Base-by-base conservation (phyloP, 2,888 invertebrate species). In the Phymatocera aterrima region DNA sequence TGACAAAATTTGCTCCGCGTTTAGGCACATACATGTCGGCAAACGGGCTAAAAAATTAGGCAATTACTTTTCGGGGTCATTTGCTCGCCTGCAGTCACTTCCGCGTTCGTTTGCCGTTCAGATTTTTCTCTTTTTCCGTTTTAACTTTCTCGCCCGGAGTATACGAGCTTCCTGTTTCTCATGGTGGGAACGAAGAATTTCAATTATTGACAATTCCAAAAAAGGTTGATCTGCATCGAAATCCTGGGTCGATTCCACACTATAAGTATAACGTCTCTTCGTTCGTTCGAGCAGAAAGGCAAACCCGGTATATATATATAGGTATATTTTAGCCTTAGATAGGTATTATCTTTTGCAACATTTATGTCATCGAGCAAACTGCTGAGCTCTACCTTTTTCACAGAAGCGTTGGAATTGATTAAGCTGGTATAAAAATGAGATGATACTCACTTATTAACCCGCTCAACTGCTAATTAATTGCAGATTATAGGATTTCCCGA, bases 391-490 rank as follows among this genome's bases (percentile, higher is more conserved):
- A 37, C 18, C 43, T 46, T 68, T n/a, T 24, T 18, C 68, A 15
- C 24, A 21, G 40, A 68, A n/a, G 43, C 43, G 24, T 68, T 43
- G 43, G 43, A 68, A 68, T 12, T n/a, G n/a, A n/a, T n/a, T 68
- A 68, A 68, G 68, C 68, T 24, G 21, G 68, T 68, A 68, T 68
- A 43, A 68, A 68, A 68, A 12, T 68, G 21, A 46, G 43, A 68
- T 68, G 43, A 43, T 43, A 24, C 43, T 68, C 43, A 68, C 24
- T 24, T 46, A 15, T n/a, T n/a, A 43, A 64, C 15, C 28, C 24
- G 68, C 68, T 68, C 68, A 43, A 43, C 43, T 43, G 12, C 24
- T 68, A 68, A 68, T 68, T 68, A 37, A 64, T 64, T 68, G 68
- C 43, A 43, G 46, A 43, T 68, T 43, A 68, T 68, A 61, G 24